These are phyloP conservation scores for Coelopa frigida DNA, from an alignment of 1,140 invertebrate species.

Conservation along the genomic window DNA sequence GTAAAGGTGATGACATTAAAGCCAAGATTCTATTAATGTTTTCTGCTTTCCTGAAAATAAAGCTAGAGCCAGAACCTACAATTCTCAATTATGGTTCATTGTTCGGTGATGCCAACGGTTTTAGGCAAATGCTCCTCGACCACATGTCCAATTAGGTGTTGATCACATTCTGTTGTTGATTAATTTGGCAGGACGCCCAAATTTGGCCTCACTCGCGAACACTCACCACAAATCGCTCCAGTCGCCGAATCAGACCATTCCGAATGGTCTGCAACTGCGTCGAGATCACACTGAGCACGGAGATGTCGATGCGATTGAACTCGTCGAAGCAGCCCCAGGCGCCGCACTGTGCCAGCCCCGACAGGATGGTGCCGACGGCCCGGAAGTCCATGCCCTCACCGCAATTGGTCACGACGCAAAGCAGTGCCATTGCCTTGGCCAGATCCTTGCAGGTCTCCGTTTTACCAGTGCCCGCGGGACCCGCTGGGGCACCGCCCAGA, in stretches of 20 bases:
- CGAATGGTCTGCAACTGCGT: constrained; percentile 83
- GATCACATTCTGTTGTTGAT: no score
- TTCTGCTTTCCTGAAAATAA: no score
- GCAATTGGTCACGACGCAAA: constrained; percentile 88
- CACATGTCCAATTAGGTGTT: no score
- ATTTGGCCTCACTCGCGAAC: no score
- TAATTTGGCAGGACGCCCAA: no score
- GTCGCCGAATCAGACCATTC: constrained; percentile 67
- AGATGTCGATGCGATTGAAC: constrained; percentile 85
- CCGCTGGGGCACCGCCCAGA: constrained; percentile 78
- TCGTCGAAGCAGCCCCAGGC: constrained; percentile 90
- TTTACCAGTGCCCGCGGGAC: constrained; percentile 72
- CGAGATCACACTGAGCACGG: constrained; percentile 84
- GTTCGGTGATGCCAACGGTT: no score
- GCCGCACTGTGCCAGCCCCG: constrained; percentile 64
- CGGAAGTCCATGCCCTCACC: constrained; percentile 86
- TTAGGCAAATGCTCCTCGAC: no score
- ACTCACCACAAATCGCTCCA: constrained; percentile 64
- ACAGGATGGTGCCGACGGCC: constrained; percentile 76
- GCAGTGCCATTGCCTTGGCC: constrained; percentile 76
- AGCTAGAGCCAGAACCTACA: no score
- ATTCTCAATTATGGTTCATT: no score
- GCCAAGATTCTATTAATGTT: no score
- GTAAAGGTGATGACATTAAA: no score
- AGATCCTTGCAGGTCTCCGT: constrained; percentile 87